Base-by-base conservation (phyloP, 1,140 invertebrate genomes). In the Calycopis cecrops region DNA sequence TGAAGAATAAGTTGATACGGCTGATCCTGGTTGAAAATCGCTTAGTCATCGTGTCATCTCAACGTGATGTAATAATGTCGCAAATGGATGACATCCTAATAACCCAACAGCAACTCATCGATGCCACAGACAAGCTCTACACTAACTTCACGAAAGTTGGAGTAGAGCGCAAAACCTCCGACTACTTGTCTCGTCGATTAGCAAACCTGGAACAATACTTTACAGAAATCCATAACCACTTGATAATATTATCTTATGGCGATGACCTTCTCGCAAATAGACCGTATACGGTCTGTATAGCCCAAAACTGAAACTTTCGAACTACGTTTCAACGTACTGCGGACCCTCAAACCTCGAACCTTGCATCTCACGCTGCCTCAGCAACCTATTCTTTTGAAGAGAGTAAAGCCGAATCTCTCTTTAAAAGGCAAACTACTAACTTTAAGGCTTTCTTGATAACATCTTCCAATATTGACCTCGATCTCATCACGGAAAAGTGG, bases 141-240 rank as follows among this genome's bases (percentile, higher is more conserved):
- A n/a, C n/a, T n/a, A n/a, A n/a, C n/a, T n/a, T 60, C 58, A 68
- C 57, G 40, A 68, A 65, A 55, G 60, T 53, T 44, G 59, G 49
- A 18, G 35, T 57, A 4, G 63, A 65, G 0, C 35, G 67, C 10
- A 69, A 59, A 47, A 61, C 66, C 4, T 21, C 56, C 1, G 48
- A 52, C 44, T 50, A 60, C 44, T 50, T 60, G 1, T 49, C 18
- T 14, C 50, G 52, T 33, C 35, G 52, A n/a, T 38, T 38, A 38
- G 10, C 37, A n/a, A 38, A 10, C 37, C 14, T 38, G 37, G 37
- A 38, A 38, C 37, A 38, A 38, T 38, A 38, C 14, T 38, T 38
- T 12, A 38, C 37, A 38, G 37, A 38, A 12, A n/a, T 38, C n/a
- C n/a, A n/a, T n/a, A n/a, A 38, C 37, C 37, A 38, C 37, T n/a